phyloP scores from a whole-genome alignment of 2,797 vertebrate species.

The Artibeus lituratus region DNA sequence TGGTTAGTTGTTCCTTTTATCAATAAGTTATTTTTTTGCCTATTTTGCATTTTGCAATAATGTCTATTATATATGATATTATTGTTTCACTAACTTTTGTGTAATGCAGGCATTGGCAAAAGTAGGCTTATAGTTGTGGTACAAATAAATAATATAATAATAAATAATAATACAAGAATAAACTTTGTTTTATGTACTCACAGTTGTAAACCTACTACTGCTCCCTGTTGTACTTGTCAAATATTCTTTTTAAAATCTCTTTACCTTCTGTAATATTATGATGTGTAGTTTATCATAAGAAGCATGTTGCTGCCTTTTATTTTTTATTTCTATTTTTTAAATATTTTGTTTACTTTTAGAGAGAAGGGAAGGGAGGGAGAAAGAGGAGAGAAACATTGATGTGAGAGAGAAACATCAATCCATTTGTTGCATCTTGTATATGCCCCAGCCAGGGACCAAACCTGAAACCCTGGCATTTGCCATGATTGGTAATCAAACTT shows the following conservation, averaged over 20 bases:
- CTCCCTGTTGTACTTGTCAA: neutral
- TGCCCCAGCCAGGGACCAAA: neutral
- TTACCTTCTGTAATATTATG: neutral
- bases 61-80: neutral
- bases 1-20: neutral
- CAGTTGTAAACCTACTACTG: neutral
- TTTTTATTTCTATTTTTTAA: neutral
- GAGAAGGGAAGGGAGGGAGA: neutral
- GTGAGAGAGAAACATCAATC: neutral
- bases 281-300: neutral
- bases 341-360: neutral
- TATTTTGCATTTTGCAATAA: neutral
- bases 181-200: neutral
- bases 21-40: neutral
- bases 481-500: neutral
- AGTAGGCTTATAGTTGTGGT: neutral
- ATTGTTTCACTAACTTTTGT: neutral
- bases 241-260: neutral
- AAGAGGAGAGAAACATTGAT: neutral
- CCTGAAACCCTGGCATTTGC: neutral
- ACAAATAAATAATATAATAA: neutral
- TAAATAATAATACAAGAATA: neutral
- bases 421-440: neutral
- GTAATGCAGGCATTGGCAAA: neutral
- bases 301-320: neutral